These are phyloP conservation scores for Cyanoderma ruficeps DNA, from an alignment of 2,113 vertebrate genomes.

Conservation along the genomic window DNA sequence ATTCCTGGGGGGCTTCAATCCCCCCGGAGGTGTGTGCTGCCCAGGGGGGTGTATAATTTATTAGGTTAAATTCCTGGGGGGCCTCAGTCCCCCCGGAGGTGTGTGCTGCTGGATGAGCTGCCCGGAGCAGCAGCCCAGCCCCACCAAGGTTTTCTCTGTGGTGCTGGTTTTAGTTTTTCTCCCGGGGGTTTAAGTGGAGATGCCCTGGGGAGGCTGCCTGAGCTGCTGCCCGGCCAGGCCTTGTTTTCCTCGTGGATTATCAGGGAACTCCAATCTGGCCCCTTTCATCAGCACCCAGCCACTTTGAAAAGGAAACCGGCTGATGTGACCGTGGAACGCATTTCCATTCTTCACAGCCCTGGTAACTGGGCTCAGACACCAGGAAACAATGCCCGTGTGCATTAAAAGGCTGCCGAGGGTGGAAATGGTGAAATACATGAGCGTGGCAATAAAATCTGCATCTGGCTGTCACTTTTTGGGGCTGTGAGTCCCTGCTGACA, in stretches of 20 bases:
- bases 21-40: too few species aligned
- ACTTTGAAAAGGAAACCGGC: background rate
- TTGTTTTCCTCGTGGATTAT: background rate
- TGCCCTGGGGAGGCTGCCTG: background rate
- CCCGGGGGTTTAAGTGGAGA: background rate
- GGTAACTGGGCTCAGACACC: background rate
- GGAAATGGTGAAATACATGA: background rate
- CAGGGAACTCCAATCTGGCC: background rate
- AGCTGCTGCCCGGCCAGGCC: background rate
- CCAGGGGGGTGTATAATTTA: too few species aligned
- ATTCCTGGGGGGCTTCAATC: too few species aligned
- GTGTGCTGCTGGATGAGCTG: background rate
- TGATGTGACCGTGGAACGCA: background rate
- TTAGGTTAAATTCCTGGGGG: too few species aligned
- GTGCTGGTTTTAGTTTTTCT: rapidly evolving
- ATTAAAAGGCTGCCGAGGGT: background rate
- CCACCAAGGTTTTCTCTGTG: background rate
- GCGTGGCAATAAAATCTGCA: background rate
- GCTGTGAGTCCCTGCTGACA: background rate
- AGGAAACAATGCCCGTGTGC: background rate
- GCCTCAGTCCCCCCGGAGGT: too few species aligned
- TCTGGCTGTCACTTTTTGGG: background rate
- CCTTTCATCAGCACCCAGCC: background rate
- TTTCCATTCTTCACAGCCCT: background rate
- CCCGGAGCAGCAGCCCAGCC: background rate